Conservation (phyloP, 2,113 vertebrate species). For the Ovibos moschatus region DNA sequence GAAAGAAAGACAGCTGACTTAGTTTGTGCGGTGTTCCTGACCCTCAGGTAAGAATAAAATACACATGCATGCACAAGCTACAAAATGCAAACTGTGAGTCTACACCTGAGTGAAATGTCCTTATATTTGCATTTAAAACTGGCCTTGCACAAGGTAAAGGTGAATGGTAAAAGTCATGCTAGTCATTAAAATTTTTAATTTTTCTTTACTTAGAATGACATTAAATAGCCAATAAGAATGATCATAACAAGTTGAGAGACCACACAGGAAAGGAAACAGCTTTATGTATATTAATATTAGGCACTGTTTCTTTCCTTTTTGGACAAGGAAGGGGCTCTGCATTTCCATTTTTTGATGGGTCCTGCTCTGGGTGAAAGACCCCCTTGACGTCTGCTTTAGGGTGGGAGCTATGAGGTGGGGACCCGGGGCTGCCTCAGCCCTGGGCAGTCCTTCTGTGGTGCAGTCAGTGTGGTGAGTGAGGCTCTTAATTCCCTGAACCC, state of each 20-base stretch:
- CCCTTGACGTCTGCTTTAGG: neutral
- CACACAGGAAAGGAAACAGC: neutral
- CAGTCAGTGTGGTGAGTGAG: neutral
- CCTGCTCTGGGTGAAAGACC: neutral
- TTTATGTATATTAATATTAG: neutral
- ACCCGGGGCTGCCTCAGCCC: rapidly evolving
- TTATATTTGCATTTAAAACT: neutral
- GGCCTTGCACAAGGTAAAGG: neutral
- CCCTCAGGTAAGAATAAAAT: neutral
- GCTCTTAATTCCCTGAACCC: neutral
- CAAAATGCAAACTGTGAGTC: neutral
- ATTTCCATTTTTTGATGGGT: neutral
- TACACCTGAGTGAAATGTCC: neutral
- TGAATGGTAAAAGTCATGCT: neutral
- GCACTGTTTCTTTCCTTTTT: neutral
- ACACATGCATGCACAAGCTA: neutral
- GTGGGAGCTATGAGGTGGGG: neutral
- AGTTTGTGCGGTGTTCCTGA: neutral
- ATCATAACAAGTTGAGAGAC: neutral
- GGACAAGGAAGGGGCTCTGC: neutral
- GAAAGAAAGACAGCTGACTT: neutral
- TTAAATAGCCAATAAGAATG: neutral
- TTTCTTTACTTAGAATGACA: conserved; percentile 28
- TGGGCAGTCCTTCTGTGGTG: neutral
- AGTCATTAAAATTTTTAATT: neutral